These are phyloP conservation scores for Acleris emargana DNA, from an alignment of 2,888 invertebrate genomes.

Conservation along the genomic window DNA sequence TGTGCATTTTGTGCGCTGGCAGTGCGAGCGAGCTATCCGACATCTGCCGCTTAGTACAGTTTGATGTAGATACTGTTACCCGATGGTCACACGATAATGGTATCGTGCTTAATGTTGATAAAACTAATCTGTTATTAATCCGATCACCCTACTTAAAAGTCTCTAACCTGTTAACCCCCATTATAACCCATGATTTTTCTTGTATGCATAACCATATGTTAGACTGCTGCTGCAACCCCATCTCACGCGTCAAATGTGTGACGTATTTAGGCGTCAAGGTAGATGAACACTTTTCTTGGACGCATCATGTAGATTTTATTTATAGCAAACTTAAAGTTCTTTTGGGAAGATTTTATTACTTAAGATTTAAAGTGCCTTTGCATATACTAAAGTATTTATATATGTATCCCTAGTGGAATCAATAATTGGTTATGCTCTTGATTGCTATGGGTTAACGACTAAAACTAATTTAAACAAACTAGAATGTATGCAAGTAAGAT, in stretches of 20 bases:
- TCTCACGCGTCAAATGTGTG: neutral
- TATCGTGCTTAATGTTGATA: neutral
- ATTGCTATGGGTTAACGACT: neutral
- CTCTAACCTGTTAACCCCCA: neutral
- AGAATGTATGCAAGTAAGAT: constrained; percentile 2
- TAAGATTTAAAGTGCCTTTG: neutral
- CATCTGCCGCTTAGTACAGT: constrained; percentile 1
- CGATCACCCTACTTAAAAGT: constrained; percentile 2
- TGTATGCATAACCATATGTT: neutral
- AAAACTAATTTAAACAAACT: neutral
- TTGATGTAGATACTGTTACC: neutral
- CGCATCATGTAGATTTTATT: constrained; percentile 4
- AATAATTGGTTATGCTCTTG: constrained; percentile 1
- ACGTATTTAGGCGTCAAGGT: constrained; percentile 1
- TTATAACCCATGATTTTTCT: constrained; percentile 1
- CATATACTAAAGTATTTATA: neutral
- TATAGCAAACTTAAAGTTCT: neutral
- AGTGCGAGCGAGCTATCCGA: neutral
- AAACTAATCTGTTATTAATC: neutral
- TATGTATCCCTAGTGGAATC: constrained; percentile 4
- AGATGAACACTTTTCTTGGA: neutral
- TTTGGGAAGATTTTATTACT: neutral
- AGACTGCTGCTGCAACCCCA: neutral
- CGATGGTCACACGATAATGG: constrained; percentile 3
- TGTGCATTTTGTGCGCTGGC: constrained; percentile 19